Evolutionary conservation across 1,140 invertebrate species (phyloP).

Genomic region (Halotydeus destructor): DNA sequence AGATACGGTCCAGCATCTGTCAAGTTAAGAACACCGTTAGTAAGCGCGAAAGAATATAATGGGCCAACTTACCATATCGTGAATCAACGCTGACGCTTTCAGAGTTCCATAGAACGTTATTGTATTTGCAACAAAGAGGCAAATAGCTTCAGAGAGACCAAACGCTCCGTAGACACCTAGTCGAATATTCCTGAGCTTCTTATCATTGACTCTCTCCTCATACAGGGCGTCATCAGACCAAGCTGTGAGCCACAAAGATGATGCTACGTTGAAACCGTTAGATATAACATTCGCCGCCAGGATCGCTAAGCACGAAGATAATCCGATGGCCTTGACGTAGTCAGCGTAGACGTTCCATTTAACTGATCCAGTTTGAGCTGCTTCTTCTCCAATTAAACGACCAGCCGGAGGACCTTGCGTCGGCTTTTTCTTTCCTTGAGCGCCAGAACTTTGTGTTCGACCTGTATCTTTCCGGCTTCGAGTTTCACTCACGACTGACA

Average conservation of each 20-base stretch:
- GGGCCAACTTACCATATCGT: too few species aligned
- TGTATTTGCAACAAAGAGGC: neutral
- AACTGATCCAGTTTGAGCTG: constrained; percentile 11
- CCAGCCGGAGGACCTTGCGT: too few species aligned
- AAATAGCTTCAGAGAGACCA: constrained; percentile 45
- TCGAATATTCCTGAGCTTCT: constrained; percentile 46
- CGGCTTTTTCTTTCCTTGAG: neutral
- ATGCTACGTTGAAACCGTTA: constrained; percentile 20
- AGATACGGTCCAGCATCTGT: constrained; percentile 34
- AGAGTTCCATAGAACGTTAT: constrained; percentile 8
- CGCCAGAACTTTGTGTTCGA: neutral
- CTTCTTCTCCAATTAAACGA: constrained; percentile 32
- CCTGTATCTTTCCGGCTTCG: neutral
- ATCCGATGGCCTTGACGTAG: constrained; percentile 8
- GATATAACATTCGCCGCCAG: constrained; percentile 14
- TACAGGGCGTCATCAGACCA: constrained; percentile 24
- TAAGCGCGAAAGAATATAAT: too few species aligned
- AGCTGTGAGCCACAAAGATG: constrained; percentile 23
- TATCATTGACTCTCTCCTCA: constrained; percentile 22
- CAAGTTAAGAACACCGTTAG: too few species aligned
- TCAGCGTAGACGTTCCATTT: constrained; percentile 9
- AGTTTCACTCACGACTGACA: neutral
- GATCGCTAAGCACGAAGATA: neutral
- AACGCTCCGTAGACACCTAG: constrained; percentile 68
- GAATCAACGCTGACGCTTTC: constrained; percentile 7